Conservation (phyloP, 2,797 vertebrate genomes). For the Rhabdophis nuchalis region DNA sequence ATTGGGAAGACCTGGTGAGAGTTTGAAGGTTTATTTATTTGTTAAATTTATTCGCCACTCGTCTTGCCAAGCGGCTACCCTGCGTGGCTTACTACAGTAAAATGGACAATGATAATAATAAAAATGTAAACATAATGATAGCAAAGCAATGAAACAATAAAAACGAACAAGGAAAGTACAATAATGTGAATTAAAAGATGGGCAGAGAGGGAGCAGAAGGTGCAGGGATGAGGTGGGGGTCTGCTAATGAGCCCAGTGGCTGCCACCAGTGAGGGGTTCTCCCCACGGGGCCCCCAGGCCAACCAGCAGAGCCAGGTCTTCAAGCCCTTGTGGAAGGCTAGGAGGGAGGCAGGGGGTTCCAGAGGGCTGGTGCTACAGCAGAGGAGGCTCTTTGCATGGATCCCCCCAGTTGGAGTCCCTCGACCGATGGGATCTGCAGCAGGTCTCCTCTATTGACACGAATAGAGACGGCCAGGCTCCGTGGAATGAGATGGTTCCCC, state of each 20-base stretch:
- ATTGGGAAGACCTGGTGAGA: not conserved
- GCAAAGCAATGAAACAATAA: not conserved
- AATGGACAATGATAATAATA: not conserved
- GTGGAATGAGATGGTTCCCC: not conserved
- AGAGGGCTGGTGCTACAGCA: not conserved
- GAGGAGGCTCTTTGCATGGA: too few relatives aligned
- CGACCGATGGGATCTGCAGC: not conserved
- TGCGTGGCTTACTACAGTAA: not conserved
- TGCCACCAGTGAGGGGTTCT: too few relatives aligned
- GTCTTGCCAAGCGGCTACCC: not conserved
- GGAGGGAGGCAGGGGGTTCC: too few relatives aligned
- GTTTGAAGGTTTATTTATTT: not conserved
- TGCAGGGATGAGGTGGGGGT: not conserved
- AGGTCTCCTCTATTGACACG: too few relatives aligned
- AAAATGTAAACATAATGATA: not conserved
- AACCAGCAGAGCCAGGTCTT: not conserved
- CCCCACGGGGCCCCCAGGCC: too few relatives aligned
- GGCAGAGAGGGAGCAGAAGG: not conserved
- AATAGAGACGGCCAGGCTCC: not conserved
- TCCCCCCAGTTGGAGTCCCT: not conserved
- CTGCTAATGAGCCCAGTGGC: not conserved
- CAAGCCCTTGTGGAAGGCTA: not conserved
- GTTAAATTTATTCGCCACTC: not conserved
- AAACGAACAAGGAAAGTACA: not conserved
- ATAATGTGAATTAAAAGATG: not conserved